These are phyloP conservation scores for Rhodinocichla rosea DNA, from an alignment of 2,113 vertebrate species.

Conservation along the genomic window DNA sequence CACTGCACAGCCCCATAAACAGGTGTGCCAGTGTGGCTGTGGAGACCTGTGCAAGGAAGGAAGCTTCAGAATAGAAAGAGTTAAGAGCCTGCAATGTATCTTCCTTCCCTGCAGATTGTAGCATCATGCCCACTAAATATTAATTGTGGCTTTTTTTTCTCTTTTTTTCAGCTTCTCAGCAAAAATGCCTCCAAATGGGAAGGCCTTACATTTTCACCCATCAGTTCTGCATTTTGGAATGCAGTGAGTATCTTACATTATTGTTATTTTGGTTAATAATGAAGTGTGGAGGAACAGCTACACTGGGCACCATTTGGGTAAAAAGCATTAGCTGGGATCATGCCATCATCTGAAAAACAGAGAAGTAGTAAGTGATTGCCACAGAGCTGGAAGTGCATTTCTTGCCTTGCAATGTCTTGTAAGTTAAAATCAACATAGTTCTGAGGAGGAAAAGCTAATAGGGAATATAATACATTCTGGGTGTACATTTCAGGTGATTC, in stretches of 20 bases:
- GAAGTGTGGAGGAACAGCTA: not conserved
- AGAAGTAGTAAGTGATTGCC: not conserved
- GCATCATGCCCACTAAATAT: not conserved
- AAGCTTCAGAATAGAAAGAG: not conserved
- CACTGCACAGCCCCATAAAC: not conserved
- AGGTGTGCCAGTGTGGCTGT: not conserved
- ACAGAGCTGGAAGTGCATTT: not conserved
- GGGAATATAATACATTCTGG: not conserved
- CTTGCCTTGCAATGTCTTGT: not conserved
- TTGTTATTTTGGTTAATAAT: not conserved
- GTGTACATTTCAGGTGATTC: not conserved
- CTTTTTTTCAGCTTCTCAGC: conserved; percentile 80
- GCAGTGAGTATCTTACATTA: conserved; percentile 83
- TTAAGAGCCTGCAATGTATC: not conserved
- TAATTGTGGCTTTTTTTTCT: not conserved
- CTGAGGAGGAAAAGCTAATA: not conserved
- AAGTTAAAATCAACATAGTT: not conserved
- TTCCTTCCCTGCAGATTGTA: not conserved
- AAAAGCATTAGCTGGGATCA: not conserved
- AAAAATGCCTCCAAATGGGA: conserved; percentile 79
- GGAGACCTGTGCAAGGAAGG: not conserved
- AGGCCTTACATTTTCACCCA: conserved; percentile 88
- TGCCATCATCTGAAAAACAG: not conserved
- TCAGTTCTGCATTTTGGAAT: conserved; percentile 89
- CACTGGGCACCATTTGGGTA: not conserved